These are phyloP conservation scores for Poecilia velifera DNA, from an alignment of 2,797 vertebrate genomes.

Conservation along the genomic window DNA sequence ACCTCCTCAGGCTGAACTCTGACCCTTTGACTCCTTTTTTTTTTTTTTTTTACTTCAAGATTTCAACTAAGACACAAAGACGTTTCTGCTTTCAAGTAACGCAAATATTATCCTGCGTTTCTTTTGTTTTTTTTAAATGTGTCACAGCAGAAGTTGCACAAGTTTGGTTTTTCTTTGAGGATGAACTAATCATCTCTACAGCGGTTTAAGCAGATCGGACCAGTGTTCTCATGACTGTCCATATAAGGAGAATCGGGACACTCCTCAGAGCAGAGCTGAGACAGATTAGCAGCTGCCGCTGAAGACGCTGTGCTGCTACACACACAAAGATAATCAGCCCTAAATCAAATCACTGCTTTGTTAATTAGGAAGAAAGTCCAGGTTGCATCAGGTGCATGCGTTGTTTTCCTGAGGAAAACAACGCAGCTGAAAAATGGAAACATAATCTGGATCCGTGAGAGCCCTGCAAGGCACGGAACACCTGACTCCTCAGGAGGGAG, in stretches of 20 bases:
- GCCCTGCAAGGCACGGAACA: slow-evolving; percentile 28
- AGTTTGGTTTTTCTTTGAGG: slow-evolving; percentile 23
- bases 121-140: neutral
- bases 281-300: slow-evolving; percentile 61
- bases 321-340: slow-evolving; percentile 39
- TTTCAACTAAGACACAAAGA: slow-evolving; percentile 20
- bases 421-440: slow-evolving; percentile 42
- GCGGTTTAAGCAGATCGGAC: slow-evolving; percentile 57
- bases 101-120: neutral
- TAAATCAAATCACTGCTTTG: slow-evolving; percentile 15
- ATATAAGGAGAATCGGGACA: slow-evolving; percentile 71
- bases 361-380: slow-evolving; percentile 23
- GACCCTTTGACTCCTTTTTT: slow-evolving; percentile 50
- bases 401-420: slow-evolving; percentile 33
- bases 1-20: slow-evolving; percentile 33
- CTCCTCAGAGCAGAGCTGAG: slow-evolving; percentile 51
- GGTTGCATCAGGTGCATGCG: slow-evolving; percentile 24
- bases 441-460: slow-evolving; percentile 43
- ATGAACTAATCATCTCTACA: slow-evolving; percentile 66
- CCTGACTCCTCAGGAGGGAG: slow-evolving; percentile 34
- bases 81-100: slow-evolving; percentile 17
- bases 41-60: slow-evolving; percentile 14
- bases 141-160: neutral
- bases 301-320: slow-evolving; percentile 36
- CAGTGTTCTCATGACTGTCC: slow-evolving; percentile 71